Conservation (phyloP, 1,140 invertebrate species). For the Rhizoglyphus robini region DNA sequence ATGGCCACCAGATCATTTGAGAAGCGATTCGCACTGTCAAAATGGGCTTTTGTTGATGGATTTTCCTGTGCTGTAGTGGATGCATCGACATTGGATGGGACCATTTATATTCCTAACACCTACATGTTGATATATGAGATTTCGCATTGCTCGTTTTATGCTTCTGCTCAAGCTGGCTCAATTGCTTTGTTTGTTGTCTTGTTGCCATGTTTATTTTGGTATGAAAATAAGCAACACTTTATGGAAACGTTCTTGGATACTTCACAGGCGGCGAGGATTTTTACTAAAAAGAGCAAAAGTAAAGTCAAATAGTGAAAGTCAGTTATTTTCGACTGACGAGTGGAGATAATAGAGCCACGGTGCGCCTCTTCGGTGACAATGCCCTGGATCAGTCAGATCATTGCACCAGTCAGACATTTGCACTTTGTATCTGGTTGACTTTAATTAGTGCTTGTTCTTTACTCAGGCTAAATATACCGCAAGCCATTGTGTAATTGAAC, state of each 20-base stretch:
- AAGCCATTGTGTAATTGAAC: slow-evolving; percentile 6
- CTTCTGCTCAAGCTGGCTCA: neutral
- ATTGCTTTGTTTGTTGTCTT: neutral
- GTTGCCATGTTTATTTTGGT: neutral
- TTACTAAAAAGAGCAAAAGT: no score
- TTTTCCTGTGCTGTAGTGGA: no score
- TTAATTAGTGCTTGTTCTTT: neutral
- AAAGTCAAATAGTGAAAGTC: no score
- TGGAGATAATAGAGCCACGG: no score
- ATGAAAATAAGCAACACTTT: neutral
- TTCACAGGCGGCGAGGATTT: no score
- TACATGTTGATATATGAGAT: slow-evolving; percentile 12
- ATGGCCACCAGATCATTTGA: no score
- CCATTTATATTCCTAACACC: slow-evolving; percentile 13
- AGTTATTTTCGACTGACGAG: no score
- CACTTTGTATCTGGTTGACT: neutral
- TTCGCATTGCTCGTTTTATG: neutral
- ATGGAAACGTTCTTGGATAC: no score
- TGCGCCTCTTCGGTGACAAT: slow-evolving; percentile 9
- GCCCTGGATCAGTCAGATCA: slow-evolving; percentile 7
- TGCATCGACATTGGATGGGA: neutral
- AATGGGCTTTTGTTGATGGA: no score
- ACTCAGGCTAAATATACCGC: no score
- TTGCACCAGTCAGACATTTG: slow-evolving; percentile 7
- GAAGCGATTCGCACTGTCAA: no score